Conservation (phyloP, 2,797 vertebrate species). For the Sorex maritimensis region DNA sequence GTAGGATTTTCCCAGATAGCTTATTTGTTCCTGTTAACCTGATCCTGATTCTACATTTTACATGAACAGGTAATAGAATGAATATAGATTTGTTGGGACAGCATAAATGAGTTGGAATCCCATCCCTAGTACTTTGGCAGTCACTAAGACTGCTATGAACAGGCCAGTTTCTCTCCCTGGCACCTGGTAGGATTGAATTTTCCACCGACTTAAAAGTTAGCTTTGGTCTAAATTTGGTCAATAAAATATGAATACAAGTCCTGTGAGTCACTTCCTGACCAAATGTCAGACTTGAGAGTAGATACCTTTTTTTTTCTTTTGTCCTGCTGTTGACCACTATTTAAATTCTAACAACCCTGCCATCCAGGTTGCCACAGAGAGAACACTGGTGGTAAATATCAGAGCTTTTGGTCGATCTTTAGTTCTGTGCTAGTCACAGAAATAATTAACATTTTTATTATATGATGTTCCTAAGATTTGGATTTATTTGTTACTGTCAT, state of each 20-base stretch:
- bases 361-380: background rate
- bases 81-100: conserved; percentile 19
- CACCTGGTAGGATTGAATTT: conserved; percentile 58
- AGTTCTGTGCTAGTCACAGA: background rate
- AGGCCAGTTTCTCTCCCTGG: conserved; percentile 10
- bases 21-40: conserved; percentile 8
- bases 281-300: conserved; percentile 36
- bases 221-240: conserved; percentile 44
- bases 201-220: conserved; percentile 63
- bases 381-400: background rate
- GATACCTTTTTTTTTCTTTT: conserved; percentile 12
- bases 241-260: conserved; percentile 68
- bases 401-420: background rate
- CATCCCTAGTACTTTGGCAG: background rate
- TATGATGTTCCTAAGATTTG: background rate
- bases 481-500: background rate
- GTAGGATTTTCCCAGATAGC: background rate
- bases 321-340: background rate
- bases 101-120: conserved; percentile 49
- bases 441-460: background rate
- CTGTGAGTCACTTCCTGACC: conserved; percentile 23
- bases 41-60: conserved; percentile 43
- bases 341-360: background rate
- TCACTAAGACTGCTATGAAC: conserved; percentile 28
- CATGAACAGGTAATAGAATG: conserved; percentile 32